phyloP scores from a whole-genome alignment of 2,888 invertebrate species.

The Sphinx pinastri region DNA sequence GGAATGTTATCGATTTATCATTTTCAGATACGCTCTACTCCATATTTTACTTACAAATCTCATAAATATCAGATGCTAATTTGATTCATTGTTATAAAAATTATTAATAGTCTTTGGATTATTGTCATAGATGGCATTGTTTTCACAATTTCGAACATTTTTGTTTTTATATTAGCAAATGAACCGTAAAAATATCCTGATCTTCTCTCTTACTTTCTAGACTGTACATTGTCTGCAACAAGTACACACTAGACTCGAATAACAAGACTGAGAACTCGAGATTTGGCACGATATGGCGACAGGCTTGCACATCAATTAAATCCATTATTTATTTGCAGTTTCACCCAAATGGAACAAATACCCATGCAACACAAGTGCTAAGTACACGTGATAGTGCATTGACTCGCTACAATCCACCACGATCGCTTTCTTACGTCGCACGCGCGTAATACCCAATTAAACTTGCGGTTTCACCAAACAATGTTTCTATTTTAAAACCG shows the following conservation, averaged over 20 bases:
- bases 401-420: conserved; percentile 5
- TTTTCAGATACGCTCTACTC: conserved; percentile 4
- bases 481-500: conserved; percentile 26
- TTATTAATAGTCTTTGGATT: too few relatives aligned
- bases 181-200: too few relatives aligned
- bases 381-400: background rate
- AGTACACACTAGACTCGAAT: too few relatives aligned
- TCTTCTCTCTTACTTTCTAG: too few relatives aligned
- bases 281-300: too few relatives aligned
- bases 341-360: background rate
- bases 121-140: too few relatives aligned
- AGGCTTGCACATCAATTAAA: too few relatives aligned
- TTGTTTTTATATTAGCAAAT: too few relatives aligned
- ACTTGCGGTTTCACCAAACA: conserved; percentile 33
- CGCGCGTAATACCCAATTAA: conserved; percentile 32
- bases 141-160: too few relatives aligned
- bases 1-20: background rate
- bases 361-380: background rate
- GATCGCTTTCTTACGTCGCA: conserved; percentile 65
- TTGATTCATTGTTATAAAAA: background rate
- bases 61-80: background rate
- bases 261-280: too few relatives aligned
- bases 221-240: too few relatives aligned
- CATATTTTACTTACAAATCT: background rate
- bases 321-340: too few relatives aligned